Percentiles rank a stretch among this genome's conserved stretches.
Evolutionary conservation across 2,888 invertebrate species (phyloP).

Genomic region (Nomada ruficornis): DNA sequence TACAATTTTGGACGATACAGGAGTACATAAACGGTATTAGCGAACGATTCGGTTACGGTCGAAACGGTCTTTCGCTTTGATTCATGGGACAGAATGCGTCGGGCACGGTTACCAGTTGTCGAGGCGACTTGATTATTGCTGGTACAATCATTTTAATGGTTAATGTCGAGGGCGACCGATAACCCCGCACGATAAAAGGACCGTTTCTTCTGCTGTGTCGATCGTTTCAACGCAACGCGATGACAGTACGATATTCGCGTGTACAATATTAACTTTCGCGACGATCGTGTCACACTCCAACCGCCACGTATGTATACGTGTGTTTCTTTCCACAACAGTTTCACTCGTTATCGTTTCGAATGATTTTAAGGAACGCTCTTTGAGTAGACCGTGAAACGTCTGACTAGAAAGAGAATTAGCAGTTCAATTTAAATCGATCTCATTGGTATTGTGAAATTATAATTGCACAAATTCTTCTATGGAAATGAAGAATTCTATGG

Average conservation of each 20-base stretch:
- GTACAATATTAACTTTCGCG: constrained; percentile 27
- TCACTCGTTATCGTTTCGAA: no score
- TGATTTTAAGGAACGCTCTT: neutral
- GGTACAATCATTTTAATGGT: constrained; percentile 74
- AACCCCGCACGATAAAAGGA: constrained; percentile 71
- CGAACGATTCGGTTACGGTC: neutral
- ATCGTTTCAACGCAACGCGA: constrained; percentile 32
- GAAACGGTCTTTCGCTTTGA: constrained; percentile 39
- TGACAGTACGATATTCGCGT: constrained; percentile 26
- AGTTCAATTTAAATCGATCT: no score
- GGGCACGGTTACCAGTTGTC: constrained; percentile 53
- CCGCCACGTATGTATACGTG: no score
- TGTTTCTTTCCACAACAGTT: no score
- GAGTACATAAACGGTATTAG: neutral
- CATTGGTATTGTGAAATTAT: no score
- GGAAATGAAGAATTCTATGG: no score
- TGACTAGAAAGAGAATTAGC: no score
- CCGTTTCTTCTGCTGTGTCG: constrained; percentile 55
- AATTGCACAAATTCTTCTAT: no score
- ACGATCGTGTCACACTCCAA: neutral
- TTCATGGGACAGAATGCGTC: constrained; percentile 55
- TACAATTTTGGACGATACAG: no score
- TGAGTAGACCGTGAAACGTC: neutral
- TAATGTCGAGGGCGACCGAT: constrained; percentile 76
- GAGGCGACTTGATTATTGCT: constrained; percentile 70